Evolutionary conservation across 2,797 vertebrate genomes (phyloP).

Genomic region (Dendrocincla fuliginosa): DNA sequence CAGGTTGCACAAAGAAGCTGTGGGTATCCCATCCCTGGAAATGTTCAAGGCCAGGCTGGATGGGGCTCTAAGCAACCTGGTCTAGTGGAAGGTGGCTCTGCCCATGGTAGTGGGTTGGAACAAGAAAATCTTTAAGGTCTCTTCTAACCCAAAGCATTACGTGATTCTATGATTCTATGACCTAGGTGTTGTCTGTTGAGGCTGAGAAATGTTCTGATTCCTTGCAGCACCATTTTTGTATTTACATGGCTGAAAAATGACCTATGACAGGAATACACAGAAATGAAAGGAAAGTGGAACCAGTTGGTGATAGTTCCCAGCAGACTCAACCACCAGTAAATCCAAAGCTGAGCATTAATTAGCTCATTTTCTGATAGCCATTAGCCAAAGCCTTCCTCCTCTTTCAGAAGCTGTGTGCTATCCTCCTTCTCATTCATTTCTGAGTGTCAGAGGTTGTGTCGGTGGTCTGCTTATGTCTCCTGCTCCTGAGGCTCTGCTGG

Average conservation of each 20-base stretch:
- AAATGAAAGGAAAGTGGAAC: neutral
- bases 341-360: neutral
- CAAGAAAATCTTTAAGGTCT: neutral
- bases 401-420: neutral
- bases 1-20: neutral
- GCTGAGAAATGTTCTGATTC: neutral
- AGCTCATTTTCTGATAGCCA: neutral
- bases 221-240: neutral
- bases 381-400: neutral
- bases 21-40: neutral
- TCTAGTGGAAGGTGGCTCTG: neutral
- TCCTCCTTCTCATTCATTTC: neutral
- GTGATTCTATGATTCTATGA: neutral
- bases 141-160: neutral
- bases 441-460: rapidly evolving
- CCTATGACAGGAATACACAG: rapidly evolving
- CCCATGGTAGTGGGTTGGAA: neutral
- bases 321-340: neutral
- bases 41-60: neutral
- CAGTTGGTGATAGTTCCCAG: neutral
- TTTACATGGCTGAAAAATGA: neutral
- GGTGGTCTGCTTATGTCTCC: neutral
- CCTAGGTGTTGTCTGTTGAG: neutral
- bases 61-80: neutral
- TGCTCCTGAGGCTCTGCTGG: neutral